Evolutionary conservation across 1,140 invertebrate genomes (phyloP).

Genomic region (Teleogryllus occipitalis): DNA sequence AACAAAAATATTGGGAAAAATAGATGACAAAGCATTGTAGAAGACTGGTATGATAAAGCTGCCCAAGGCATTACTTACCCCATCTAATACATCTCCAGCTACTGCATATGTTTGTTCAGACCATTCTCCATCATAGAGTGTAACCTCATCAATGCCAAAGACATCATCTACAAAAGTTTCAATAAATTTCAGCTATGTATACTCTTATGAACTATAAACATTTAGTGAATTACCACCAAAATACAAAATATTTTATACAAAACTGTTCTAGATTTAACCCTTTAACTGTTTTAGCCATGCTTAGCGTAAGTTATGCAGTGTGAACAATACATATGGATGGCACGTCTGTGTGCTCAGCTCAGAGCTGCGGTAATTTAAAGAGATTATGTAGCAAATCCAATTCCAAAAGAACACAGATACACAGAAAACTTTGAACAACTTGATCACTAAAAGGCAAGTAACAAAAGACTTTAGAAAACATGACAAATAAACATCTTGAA

Average conservation of each 20-base stretch:
- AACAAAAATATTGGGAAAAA: slow-evolving; percentile 36
- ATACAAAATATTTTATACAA: background rate
- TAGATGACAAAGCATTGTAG: background rate
- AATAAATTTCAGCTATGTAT: background rate
- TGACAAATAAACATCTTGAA: too few species aligned
- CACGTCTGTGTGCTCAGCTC: too few species aligned
- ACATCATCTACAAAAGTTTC: slow-evolving; percentile 53
- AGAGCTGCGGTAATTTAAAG: too few species aligned
- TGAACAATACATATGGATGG: too few species aligned
- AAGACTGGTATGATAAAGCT: background rate
- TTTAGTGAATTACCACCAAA: background rate
- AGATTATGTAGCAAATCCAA: too few species aligned
- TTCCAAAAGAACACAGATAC: too few species aligned
- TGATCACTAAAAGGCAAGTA: too few species aligned
- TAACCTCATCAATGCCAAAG: slow-evolving; percentile 83
- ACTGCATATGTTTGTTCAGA: slow-evolving; percentile 77
- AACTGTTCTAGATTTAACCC: too few species aligned
- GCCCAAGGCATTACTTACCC: slow-evolving; percentile 47
- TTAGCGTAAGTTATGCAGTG: too few species aligned
- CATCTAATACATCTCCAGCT: slow-evolving; percentile 81
- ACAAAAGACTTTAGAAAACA: too few species aligned
- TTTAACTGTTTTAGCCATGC: too few species aligned
- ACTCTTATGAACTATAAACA: background rate
- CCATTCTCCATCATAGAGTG: slow-evolving; percentile 73
- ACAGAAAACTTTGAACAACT: too few species aligned